Base-by-base conservation (phyloP, 2,113 vertebrate genomes). In the Eublepharis macularius region DNA sequence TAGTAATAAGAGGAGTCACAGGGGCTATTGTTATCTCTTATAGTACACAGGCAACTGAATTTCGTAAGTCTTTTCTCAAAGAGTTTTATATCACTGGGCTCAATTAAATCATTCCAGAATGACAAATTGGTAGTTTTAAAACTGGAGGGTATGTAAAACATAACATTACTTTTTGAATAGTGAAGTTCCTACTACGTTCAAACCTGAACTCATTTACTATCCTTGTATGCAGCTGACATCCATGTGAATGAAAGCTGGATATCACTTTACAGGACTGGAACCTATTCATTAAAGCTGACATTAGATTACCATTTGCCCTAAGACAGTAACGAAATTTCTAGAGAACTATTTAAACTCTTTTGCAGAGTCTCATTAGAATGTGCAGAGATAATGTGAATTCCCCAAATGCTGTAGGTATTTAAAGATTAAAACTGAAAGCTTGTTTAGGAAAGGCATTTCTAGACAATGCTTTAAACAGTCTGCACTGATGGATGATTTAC, bases 401-500 rank as follows among this genome's bases (percentile, higher is more conserved):
- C 51, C 70, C 13, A 68, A 81, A 75, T 12, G 12, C 60, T 68
- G 41, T 19, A 17, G 78, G 72, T 76, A 26, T 76, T 78, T 85
- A 78, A 68, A 69, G 70, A 74, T 79, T 83, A 43, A 4, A 34
- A 68, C 54, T 45, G 82, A 91, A 24, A 78, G 3, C 9, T 88
- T 9, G 45, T 81, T 85, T 85, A 81, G 73, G 65, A 81, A 82
- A 65, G 36, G 17, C 5, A 80, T 70, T 1, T 3, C 82, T 70
- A 85, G 29, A 79, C 57, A 24, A 87, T 81, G 0, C 9, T 78
- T 85, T 76, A 69, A 34, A 49, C 2, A 68, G 17, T 49, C 7
- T 78, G 76, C 16, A 34, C 4, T 75, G 16, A 47, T 80, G 81
- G 45, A 86, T 8, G 51, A 24, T 89, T 82, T 90, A 49, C 41